Percentiles rank a stretch among this genome's conserved stretches.
Conservation (phyloP, 2,888 invertebrate genomes). For the Crepidodera aurea region DNA sequence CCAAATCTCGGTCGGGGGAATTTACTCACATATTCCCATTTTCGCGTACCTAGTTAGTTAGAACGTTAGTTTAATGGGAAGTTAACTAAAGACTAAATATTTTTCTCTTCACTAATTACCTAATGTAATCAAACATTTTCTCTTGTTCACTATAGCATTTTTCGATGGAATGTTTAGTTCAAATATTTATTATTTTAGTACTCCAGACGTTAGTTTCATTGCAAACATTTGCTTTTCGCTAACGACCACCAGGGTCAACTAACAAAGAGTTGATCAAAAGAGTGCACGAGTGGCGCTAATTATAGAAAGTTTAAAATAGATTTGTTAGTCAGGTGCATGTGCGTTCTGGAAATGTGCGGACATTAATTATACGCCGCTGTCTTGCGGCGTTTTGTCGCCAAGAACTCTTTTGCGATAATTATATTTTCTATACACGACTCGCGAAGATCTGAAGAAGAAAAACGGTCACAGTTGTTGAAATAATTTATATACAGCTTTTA, state of each 20-base stretch:
- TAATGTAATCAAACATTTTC: no score
- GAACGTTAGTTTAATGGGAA: no score
- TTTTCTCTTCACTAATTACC: no score
- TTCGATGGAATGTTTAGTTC: no score
- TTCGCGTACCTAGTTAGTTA: no score
- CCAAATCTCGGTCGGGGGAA: no score
- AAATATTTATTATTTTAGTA: no score
- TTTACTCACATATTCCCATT: no score
- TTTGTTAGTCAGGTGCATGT: conserved; percentile 37
- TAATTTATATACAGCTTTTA: not conserved
- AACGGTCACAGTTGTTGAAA: not conserved
- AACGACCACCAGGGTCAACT: conserved; percentile 38
- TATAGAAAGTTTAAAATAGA: conserved; percentile 38
- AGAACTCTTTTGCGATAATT: conserved; percentile 3
- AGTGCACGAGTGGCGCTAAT: conserved; percentile 33
- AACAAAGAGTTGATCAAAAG: conserved; percentile 35
- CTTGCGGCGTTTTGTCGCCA: conserved; percentile 6
- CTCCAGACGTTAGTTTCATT: no score
- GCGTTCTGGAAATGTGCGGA: conserved; percentile 20
- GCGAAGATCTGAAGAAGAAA: not conserved
- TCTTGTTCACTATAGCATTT: no score
- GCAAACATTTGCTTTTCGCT: conserved; percentile 5
- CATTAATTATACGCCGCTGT: conserved; percentile 20
- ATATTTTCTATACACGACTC: not conserved
- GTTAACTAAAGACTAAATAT: no score